A percentile compares a stretch with the other conserved stretches of the same genome.
phyloP scores from a whole-genome alignment of 1,140 invertebrate species.

The Cylas formicarius region DNA sequence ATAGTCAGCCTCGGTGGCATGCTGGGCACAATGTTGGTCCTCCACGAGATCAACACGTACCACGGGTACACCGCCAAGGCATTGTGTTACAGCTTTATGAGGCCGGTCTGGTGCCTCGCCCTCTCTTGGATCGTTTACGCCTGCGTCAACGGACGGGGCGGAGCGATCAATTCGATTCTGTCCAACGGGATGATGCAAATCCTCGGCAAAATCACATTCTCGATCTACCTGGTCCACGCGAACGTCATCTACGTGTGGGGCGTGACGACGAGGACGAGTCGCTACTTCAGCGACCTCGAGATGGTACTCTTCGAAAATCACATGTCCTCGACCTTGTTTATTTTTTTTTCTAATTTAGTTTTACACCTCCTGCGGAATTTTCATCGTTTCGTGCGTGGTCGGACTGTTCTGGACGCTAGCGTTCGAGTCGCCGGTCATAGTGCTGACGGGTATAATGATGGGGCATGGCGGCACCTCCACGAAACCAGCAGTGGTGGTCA shows the following conservation, averaged over 20 bases:
- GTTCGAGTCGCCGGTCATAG: slow-evolving; percentile 25
- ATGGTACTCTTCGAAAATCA: slow-evolving; percentile 5
- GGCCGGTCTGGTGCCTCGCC: slow-evolving; percentile 27
- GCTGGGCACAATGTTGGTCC: no score
- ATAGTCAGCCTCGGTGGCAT: no score
- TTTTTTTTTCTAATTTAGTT: slow-evolving; percentile 11
- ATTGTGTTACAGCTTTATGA: slow-evolving; percentile 21
- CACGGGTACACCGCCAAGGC: slow-evolving; percentile 14
- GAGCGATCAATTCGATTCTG: slow-evolving; percentile 29
- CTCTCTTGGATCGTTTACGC: slow-evolving; percentile 32
- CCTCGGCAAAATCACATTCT: slow-evolving; percentile 26
- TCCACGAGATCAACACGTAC: slow-evolving; percentile 17
- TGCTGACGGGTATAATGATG: slow-evolving; percentile 9
- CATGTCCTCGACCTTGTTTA: not conserved
- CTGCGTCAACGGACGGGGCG: slow-evolving; percentile 29
- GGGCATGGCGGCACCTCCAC: not conserved
- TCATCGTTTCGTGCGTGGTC: slow-evolving; percentile 12
- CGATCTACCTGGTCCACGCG: slow-evolving; percentile 29
- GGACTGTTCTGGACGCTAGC: slow-evolving; percentile 17
- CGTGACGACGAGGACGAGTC: slow-evolving; percentile 6
- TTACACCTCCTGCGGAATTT: slow-evolving; percentile 15
- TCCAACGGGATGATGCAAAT: slow-evolving; percentile 27
- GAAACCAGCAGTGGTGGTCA: not conserved
- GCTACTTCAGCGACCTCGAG: slow-evolving; percentile 17
- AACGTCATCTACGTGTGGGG: slow-evolving; percentile 12